These are phyloP conservation scores for Datnioides undecimradiatus DNA, from an alignment of 2,113 vertebrate genomes.

Conservation along the genomic window DNA sequence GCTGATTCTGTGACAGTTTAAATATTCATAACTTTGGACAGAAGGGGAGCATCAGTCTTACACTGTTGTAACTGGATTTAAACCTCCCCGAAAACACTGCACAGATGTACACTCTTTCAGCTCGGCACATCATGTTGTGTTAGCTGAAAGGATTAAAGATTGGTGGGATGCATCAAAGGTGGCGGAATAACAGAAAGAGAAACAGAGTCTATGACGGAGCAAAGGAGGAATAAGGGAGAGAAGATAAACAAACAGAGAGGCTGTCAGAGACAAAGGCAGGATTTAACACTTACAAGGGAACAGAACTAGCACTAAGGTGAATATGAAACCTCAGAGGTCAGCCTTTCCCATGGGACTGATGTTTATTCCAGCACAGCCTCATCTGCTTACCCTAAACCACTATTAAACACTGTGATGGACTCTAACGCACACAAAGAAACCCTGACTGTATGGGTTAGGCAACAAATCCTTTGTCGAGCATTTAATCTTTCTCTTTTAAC, in stretches of 20 bases:
- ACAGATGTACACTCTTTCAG: constrained; percentile 84
- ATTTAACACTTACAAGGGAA: constrained; percentile 72
- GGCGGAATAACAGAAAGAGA: constrained; percentile 72
- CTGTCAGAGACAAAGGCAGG: constrained; percentile 69
- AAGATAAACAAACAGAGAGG: constrained; percentile 78
- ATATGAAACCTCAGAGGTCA: constrained; percentile 73
- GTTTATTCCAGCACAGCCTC: constrained; percentile 70
- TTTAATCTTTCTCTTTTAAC: no score
- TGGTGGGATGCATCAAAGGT: constrained; percentile 79
- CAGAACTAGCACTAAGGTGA: constrained; percentile 68
- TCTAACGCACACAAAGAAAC: constrained; percentile 20
- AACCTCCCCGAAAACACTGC: constrained; percentile 76
- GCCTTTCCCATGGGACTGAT: constrained; percentile 70
- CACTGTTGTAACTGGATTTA: constrained; percentile 80
- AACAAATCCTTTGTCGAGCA: constrained; percentile 29
- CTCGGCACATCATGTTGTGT: constrained; percentile 76
- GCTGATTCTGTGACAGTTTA: constrained; percentile 77
- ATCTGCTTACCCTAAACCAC: constrained; percentile 70
- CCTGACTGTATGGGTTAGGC: constrained; percentile 8
- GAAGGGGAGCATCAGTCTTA: constrained; percentile 75
- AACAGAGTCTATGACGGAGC: constrained; percentile 69
- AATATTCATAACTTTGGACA: constrained; percentile 84
- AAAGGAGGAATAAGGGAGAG: constrained; percentile 57
- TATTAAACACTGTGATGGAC: constrained; percentile 46
- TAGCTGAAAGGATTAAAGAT: constrained; percentile 84